Evolutionary conservation across 2,888 invertebrate genomes (phyloP).

Genomic region (Eupithecia pulchellata): DNA sequence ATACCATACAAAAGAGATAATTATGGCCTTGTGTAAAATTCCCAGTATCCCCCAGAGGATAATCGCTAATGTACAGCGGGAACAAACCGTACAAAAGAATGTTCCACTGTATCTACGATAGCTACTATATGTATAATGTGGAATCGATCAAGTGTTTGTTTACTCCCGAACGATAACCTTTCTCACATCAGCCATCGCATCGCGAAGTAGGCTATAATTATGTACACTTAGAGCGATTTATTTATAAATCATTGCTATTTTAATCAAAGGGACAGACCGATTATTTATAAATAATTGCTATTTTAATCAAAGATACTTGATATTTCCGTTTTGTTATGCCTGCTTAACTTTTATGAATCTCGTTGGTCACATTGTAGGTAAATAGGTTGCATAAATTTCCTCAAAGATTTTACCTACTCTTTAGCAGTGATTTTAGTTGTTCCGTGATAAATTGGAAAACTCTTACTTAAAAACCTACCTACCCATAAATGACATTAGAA

Average conservation of each 20-base stretch:
- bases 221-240: background rate
- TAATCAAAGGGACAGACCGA: background rate
- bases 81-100: background rate
- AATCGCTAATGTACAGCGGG: background rate
- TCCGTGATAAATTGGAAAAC: too few species aligned
- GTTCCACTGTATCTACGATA: background rate
- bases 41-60: background rate
- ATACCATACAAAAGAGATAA: background rate
- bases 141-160: background rate
- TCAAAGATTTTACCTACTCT: too few species aligned
- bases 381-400: too few species aligned
- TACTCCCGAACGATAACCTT: slow-evolving; percentile 19
- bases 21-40: background rate
- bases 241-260: background rate
- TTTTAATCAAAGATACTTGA: background rate
- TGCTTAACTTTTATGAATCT: background rate
- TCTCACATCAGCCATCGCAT: background rate
- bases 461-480: too few species aligned
- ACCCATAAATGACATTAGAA: too few species aligned
- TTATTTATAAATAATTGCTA: background rate
- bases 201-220: background rate
- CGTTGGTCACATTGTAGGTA: too few species aligned
- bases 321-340: background rate
- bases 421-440: too few species aligned
- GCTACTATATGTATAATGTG: too few species aligned